Evolutionary conservation across 2,888 invertebrate genomes (phyloP), one percentile per base, ranked within the genome.

Genomic region (Apamea anceps): DNA sequence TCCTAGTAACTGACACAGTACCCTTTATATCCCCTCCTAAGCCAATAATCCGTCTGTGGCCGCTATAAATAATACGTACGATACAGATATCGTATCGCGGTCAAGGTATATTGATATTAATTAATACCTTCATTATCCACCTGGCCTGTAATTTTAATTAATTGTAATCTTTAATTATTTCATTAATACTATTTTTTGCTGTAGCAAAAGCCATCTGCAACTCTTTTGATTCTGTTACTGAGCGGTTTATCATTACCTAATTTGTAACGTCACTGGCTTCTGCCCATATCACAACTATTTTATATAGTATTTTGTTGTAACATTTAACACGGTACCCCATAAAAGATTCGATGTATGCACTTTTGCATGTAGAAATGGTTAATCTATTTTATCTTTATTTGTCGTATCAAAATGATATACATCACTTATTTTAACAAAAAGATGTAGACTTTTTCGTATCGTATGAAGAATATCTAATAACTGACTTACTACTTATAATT

Each of bases 81-180:
- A 73, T 42, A 32, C 8, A 48, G 79, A 86, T 86, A 86, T 13
- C 51, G 13, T 85, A 86, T 85, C 86, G 32, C 21, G 13, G 18
- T 62, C 28, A n/a, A 68, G 13, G 7, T 42, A 4, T 54, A 37
- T 51, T 48, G 54, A 68, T 66, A 65, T 45, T 45, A 54, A 66
- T 48, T 42, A 72, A 72, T 70, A 37, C 62, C 7, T 82, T 62
- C 42, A 51, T 78, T 75, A 72, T 42, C 75, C 70, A 70, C 68
- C 13, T 28, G 45, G 21, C 54, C 65, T 72, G 45, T 72, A 45
- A 72, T 83, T 48, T 66, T 21, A 54, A 75, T 74, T 37, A 37
- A 45, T 25, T 18, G n/a, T 28, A 25, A 80, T 71, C 48, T 80
- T 51, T 67, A 28, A 15, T n/a, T 21, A 18, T n/a, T 65, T 15